Evolutionary conservation across 2,113 vertebrate genomes (phyloP), one percentile per base, ranked within the genome.

Genomic region (Gymnarchus niloticus): DNA sequence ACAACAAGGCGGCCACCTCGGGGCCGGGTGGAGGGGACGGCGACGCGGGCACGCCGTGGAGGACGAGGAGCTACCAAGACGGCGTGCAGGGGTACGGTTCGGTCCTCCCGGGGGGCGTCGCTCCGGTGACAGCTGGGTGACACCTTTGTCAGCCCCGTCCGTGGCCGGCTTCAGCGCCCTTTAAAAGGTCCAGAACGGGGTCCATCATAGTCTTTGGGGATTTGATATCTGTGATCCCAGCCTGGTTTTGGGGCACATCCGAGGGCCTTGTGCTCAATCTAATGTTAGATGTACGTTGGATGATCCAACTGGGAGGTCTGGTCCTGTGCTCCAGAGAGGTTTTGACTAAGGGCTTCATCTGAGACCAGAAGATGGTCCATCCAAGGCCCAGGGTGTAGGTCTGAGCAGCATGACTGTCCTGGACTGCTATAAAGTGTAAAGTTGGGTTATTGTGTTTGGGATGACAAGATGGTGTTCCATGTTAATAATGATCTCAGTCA

Each of bases 1-100:
- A 95, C 88, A 95, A 95, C 90, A 94, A 94, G 93, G 94, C 94
- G 89, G 95, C 94, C 92, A 95, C 95, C 82, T 94, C 93, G 87
- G 95, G 95, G 80, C 91, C 95, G 88, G 19, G 77, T 83, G 54
- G 92, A 88, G 48, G 51, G 88, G 59, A 84, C 88, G 89, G 80
- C 48, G 92, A 92, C 90, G 93, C 88, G 84, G 93, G 93, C 69
- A 95, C 92, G 88, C 94, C 94, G 2, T 95, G 95, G 95, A 95
- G 95, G 89, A 91, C 89, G 86, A 89, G 92, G 80, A 94, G 92
- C 91, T 95, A 95, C 91, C 91, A 92, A 84, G 94, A 93, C 77
- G 94, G 94, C 87, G 93, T 95, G 84, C 89, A 94, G 73, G 94
- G 95, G 95, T 95, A 89, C 5, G 56, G n/a, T n/a, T n/a, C n/a